Evolutionary conservation across 2,797 vertebrate species (phyloP), one percentile per base, ranked within the genome.

Genomic region (Adrianichthys oophorus): DNA sequence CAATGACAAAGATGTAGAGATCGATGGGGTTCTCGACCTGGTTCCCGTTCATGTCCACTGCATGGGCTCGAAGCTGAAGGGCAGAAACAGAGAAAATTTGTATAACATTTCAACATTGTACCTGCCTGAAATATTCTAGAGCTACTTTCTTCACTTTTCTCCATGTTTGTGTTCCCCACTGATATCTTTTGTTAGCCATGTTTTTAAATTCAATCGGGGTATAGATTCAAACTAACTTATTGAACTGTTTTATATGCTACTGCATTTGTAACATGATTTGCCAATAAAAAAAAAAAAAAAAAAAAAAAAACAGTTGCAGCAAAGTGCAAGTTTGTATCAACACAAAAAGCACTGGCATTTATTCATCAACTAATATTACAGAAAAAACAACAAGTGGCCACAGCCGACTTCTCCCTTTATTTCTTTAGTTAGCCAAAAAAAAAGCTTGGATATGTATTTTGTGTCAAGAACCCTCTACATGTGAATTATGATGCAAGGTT

Each of bases 1-100:
- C 95, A 48, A 98, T 98, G 78, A 98, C 96, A 0, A 96, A 97
- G 91, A 98, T 98, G 86, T 97, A 97, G 52, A 98, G 92, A 85
- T 98, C 96, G 40, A 98, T 96, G 23, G 96, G 96, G 78, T 97
- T 98, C 89, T 98, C 96, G 66, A 98, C 95, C 89, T 98, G 95
- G 89, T 95, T 97, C 7, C 96, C 96, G 4, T 98, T 98, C 95
- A 97, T 97, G 81, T 98, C 96, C 74, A 98, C 96, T 0, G 96
- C 96, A 1, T 98, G 96, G 43, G 96, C 96, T 47, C 95, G 88
- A 52, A 98, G 92, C 96, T 98, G 90, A 26, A 40, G 48, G 29
- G 69, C 56, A 69, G 42, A 62, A 15, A 60, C 24, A 70, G 7
- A 5, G 17, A 51, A 29, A 23, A 53, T 21, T 1, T 1, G 1